Conservation (phyloP, 2,797 vertebrate species). For the Malacoctenus gilli region DNA sequence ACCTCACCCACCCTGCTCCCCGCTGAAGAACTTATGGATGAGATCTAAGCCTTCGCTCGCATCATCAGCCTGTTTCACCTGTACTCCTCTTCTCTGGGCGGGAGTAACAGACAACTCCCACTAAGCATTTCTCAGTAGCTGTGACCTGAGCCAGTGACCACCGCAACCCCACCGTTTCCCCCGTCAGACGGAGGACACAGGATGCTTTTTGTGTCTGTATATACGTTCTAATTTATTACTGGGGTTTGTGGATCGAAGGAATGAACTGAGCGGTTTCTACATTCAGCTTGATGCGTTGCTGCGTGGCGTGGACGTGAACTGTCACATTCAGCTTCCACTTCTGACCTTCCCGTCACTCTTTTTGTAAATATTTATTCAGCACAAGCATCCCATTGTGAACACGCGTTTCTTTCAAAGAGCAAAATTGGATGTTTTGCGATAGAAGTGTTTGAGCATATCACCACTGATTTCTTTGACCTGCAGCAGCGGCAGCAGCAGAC, state of each 20-base stretch:
- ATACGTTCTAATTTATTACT: slow-evolving; percentile 66
- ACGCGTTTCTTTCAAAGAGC: slow-evolving; percentile 23
- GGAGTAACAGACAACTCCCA: slow-evolving; percentile 7
- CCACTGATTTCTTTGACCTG: too few species aligned
- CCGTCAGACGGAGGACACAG: slow-evolving; percentile 10
- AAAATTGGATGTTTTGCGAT: too few species aligned
- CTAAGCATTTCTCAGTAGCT: slow-evolving; percentile 39
- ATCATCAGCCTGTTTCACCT: neutral
- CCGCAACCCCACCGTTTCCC: slow-evolving; percentile 15
- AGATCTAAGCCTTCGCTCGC: slow-evolving; percentile 22
- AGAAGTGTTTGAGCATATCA: too few species aligned
- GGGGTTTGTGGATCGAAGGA: slow-evolving; percentile 34
- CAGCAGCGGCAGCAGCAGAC: too few species aligned
- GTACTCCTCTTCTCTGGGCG: neutral
- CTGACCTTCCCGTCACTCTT: slow-evolving; percentile 40
- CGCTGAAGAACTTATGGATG: slow-evolving; percentile 65
- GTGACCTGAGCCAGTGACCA: slow-evolving; percentile 63
- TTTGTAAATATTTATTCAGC: slow-evolving; percentile 47
- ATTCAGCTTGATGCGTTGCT: slow-evolving; percentile 32
- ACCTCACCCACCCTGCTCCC: slow-evolving; percentile 36
- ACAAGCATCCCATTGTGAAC: slow-evolving; percentile 4
- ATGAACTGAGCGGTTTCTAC: slow-evolving; percentile 31
- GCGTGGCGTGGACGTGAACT: slow-evolving; percentile 42
- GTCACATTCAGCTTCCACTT: too few species aligned
- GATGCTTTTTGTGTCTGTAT: slow-evolving; percentile 27